phyloP scores from a whole-genome alignment of 2,888 invertebrate genomes.

The Panorpa germanica region DNA sequence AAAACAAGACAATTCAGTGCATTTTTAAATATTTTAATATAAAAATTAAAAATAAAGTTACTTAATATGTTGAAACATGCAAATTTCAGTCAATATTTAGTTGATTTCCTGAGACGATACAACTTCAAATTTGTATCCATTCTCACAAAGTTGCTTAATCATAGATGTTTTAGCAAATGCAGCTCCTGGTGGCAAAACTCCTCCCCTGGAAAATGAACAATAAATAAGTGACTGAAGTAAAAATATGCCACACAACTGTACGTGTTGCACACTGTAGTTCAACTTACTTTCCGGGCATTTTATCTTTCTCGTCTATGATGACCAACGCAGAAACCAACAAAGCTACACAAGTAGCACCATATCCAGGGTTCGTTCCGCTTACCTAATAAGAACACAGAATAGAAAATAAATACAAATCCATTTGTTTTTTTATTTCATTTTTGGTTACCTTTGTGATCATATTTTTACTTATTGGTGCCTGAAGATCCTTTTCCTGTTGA shows the following conservation, averaged over 20 bases:
- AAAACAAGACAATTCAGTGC: no score
- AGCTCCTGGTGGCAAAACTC: slow-evolving; percentile 69
- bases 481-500: slow-evolving; percentile 31
- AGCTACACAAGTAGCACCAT: slow-evolving; percentile 60
- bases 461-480: slow-evolving; percentile 39
- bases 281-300: slow-evolving; percentile 53
- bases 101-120: no score
- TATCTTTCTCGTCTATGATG: slow-evolving; percentile 51
- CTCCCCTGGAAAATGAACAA: slow-evolving; percentile 41
- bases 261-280: slow-evolving; percentile 3
- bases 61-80: no score
- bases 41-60: no score
- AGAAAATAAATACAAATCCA: not conserved
- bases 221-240: slow-evolving; percentile 4
- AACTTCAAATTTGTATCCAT: slow-evolving; percentile 54
- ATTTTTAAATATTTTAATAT: no score
- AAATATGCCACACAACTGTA: not conserved
- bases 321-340: slow-evolving; percentile 55
- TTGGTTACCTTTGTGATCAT: slow-evolving; percentile 40
- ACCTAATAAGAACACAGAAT: slow-evolving; percentile 21
- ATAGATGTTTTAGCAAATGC: slow-evolving; percentile 70
- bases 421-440: not conserved
- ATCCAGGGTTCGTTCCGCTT: slow-evolving; percentile 52
- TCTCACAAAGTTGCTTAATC: slow-evolving; percentile 50
- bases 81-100: no score